Evolutionary conservation across 2,888 invertebrate genomes (phyloP).

Genomic region (Melanchra persicariae): DNA sequence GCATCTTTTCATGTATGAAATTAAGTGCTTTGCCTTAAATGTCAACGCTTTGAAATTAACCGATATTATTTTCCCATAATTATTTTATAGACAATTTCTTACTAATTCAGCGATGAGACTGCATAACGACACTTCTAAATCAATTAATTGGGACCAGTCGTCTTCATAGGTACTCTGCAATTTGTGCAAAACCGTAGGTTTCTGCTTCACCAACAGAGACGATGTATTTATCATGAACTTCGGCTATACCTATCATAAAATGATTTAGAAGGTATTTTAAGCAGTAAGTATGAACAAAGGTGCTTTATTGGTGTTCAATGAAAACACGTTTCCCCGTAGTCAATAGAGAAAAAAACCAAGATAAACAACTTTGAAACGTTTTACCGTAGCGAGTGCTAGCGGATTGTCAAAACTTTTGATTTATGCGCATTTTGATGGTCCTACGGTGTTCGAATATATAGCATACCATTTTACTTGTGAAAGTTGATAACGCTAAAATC

Average conservation of each 20-base stretch:
- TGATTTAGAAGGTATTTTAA: slow-evolving; percentile 8
- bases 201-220: slow-evolving; percentile 9
- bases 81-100: background rate
- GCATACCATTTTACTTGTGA: slow-evolving; percentile 69
- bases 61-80: background rate
- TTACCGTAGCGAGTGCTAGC: slow-evolving; percentile 68
- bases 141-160: slow-evolving; percentile 37
- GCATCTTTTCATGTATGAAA: background rate
- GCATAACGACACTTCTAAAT: slow-evolving; percentile 19
- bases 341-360: slow-evolving; percentile 71
- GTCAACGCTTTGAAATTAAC: background rate
- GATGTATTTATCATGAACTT: slow-evolving; percentile 30
- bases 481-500: slow-evolving; percentile 74
- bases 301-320: slow-evolving; percentile 42
- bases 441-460: slow-evolving; percentile 58
- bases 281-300: background rate
- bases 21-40: background rate
- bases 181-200: slow-evolving; percentile 48
- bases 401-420: slow-evolving; percentile 80
- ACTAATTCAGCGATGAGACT: slow-evolving; percentile 15
- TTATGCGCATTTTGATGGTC: slow-evolving; percentile 84
- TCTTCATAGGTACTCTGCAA: slow-evolving; percentile 14
- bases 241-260: background rate
- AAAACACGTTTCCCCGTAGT: slow-evolving; percentile 62
- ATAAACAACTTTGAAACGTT: slow-evolving; percentile 72